Evolutionary conservation across 2,113 vertebrate species (phyloP), one percentile per base, ranked within the genome.

Genomic region (Corythoichthys intestinalis): DNA sequence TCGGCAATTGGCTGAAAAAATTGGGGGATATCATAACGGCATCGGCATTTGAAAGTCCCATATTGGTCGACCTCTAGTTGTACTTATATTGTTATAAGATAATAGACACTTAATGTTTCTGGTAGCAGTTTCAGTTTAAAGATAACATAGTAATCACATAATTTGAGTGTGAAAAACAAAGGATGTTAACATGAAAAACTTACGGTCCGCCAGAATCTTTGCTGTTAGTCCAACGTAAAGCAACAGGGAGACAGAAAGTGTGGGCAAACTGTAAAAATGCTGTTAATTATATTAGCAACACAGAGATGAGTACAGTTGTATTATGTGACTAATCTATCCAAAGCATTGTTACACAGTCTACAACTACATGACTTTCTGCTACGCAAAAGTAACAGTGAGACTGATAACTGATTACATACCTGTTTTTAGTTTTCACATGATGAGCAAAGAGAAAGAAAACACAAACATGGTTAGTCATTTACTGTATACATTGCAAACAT

Each of bases 161-260:
- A 63, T 34, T 44, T n/a, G n/a, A 47, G 41, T 28, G 61, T 46
- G n/a, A 57, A 35, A 58, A 4, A 62, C 39, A 60, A 4, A 20
- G 15, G 20, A 38, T 38, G 17, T 44, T 62, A 12, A 44, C 17
- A 44, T 8, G 75, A 74, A 71, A 71, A 39, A 98, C 97, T 98
- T 96, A 98, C 97, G 67, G 87, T 96, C 93, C 64, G 93, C 93
- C 88, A 93, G 95, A 94, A 98, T 97, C 91, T 87, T 96, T 92
- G 95, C 97, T 98, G 95, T 95, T 93, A 95, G 92, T 95, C 93
- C 94, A 91, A 37, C 70, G 65, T 73, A 7, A 73, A 65, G 72
- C 76, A 63, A 50, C 34, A 56, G 64, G 71, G 60, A 78, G 59
- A 76, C 20, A 76, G 61, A 69, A 12, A 77, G 15, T 47, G 61